Base-by-base conservation (phyloP, 2,888 invertebrate genomes). In the Drosophila austrosaltans region DNA sequence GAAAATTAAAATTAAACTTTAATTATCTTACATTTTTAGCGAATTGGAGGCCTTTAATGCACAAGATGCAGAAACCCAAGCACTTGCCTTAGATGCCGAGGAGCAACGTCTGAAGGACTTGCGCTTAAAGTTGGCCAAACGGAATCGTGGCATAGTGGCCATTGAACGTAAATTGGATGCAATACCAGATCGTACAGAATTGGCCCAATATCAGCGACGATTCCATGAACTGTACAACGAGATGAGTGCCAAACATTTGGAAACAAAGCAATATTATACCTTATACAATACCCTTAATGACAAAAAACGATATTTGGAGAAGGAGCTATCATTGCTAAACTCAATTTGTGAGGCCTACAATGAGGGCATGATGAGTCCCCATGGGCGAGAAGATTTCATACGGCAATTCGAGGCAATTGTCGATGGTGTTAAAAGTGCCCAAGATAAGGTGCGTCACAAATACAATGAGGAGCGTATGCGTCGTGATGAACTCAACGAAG, bases 191-290 rank as follows among this genome's bases (percentile, higher is more conserved):
- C 94, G 98, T 70, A 97, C 97, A 0, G 99, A 99, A 91, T 93
- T 99, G 63, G 95, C 97, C 63, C 99, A 99, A 91, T 99, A 99
- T 92, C 98, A 99, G 91, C 95, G 97, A 87, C 94, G 99, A 82
- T 99, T 99, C 92, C 94, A 99, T 87, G 99, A 99, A 93, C 94
- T 99, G 7, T 98, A 98, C 90, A 98, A 98, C 93, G 98, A 97
- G 95, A 96, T 99, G 90, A 96, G 98, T 74, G 96, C 97, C 32
- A 98, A 98, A 89, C 98, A 99, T 92, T 96, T 97, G 91, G 98
- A 99, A 94, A 99, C 99, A 0, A 99, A 99, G 92, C 98, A 99
- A 93, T 98, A 98, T 93, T 99, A 97, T 92, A 98, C 97, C 48
- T 94, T 99, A 73, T 98, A 98, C 93, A 99, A 99, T 92, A 98